Percentiles rank a stretch among this genome's conserved stretches.
Evolutionary conservation across 2,888 invertebrate species (phyloP).

Genomic region (Vanessa cardui): DNA sequence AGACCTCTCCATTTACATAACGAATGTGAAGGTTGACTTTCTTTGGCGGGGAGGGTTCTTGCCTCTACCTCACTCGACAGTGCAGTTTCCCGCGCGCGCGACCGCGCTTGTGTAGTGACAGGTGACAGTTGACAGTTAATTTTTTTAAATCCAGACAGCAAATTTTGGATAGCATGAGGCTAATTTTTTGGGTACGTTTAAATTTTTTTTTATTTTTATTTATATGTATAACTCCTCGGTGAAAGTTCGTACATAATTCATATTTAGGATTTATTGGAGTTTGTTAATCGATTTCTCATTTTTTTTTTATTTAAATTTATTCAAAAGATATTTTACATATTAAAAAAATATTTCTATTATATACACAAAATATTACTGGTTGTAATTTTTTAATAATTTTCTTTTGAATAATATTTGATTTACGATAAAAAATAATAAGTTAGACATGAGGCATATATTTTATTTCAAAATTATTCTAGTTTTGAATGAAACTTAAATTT

Average conservation of each 20-base stretch:
- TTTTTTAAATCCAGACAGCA: constrained; percentile 49
- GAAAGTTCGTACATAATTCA: not conserved
- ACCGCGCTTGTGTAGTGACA: constrained; percentile 74
- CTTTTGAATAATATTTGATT: no score
- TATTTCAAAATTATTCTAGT: no score
- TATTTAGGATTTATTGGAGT: not conserved
- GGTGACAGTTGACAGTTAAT: constrained; percentile 47
- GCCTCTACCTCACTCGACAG: constrained; percentile 60
- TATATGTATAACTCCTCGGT: not conserved
- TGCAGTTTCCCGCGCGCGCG: constrained; percentile 59
- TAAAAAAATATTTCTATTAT: not conserved
- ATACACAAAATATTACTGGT: no score
- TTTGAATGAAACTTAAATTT: no score
- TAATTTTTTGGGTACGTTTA: constrained; percentile 74
- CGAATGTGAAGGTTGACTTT: constrained; percentile 77
- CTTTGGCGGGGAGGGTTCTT: constrained; percentile 70
- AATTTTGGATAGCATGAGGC: constrained; percentile 78
- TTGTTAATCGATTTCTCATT: not conserved
- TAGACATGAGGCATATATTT: not conserved
- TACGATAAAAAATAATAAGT: not conserved
- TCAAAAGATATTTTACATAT: not conserved
- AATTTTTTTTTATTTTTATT: not conserved
- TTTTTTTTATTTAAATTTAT: not conserved
- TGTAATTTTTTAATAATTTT: no score
- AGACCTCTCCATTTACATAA: constrained; percentile 71